Evolutionary conservation across 1,140 invertebrate genomes (phyloP), one percentile per base, ranked within the genome.

Genomic region (Temnothorax nylanderi): DNA sequence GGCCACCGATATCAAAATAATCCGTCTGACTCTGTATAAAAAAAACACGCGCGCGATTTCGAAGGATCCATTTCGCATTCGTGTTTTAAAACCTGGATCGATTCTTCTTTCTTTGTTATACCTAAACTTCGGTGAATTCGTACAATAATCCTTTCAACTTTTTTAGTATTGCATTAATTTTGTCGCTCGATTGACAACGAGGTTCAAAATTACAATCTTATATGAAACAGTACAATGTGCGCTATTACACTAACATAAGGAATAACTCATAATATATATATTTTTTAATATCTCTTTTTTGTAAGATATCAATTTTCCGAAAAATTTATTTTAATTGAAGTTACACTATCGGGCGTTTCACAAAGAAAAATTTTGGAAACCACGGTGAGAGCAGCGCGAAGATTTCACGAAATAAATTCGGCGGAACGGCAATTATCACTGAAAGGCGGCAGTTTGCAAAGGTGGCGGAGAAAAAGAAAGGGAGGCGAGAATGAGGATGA

Each of bases 391-490:
- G 26, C 11, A 16, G 21, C 26, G 51, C 51, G 41, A 44, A 58
- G 80, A 75, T 60, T 75, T 74, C n/a, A 18, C 41, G 54, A 75
- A 75, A 84, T 84, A 84, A 84, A 84, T 84, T 84, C 13, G 80
- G 44, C 67, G 54, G 32, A 21, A 26, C 41, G 69, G 54, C 56
- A 75, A 84, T 84, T 84, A 84, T 75, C 80, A 21, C 67, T 34
- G 26, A 41, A 47, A 74, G 80, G 41, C 56, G 26, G 41, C 62
- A 37, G 47, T 80, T 47, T 18, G 54, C 51, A 7, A 37, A 58
- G 34, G 32, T 21, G 60, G 47, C 13, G 11, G 18, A 13, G 21
- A 51, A 37, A 44, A 47, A 54, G 54, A 37, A 47, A 60, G 41
- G 26, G 16, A 34, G 10, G 10, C 8, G 13, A 41, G 44, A 18